A percentile compares a stretch with the other conserved stretches of the same genome.
Conservation (phyloP, 2,888 invertebrate genomes). For the Parnassius apollo region DNA sequence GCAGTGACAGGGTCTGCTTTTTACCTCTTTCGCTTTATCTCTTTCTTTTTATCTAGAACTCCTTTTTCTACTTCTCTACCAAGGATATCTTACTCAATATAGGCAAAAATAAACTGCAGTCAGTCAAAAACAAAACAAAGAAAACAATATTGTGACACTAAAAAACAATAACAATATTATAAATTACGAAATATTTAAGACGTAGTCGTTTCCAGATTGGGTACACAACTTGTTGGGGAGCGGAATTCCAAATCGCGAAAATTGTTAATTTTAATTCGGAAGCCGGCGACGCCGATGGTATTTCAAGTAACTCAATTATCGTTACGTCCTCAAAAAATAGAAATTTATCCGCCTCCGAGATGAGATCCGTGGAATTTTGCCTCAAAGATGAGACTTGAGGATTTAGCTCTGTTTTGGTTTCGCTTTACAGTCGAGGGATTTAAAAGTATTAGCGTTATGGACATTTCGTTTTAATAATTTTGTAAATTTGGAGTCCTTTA, state of each 20-base stretch:
- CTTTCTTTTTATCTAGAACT: too few species aligned
- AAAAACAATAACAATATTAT: too few species aligned
- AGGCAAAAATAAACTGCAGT: too few species aligned
- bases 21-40: too few species aligned
- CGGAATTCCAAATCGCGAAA: slow-evolving; percentile 49
- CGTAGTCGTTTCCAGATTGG: slow-evolving; percentile 32
- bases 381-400: slow-evolving; percentile 25
- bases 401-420: slow-evolving; percentile 21
- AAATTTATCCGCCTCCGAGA: slow-evolving; percentile 45
- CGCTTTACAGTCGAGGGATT: slow-evolving; percentile 7
- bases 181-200: background rate
- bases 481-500: background rate
- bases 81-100: too few species aligned
- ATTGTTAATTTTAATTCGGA: slow-evolving; percentile 65
- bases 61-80: too few species aligned
- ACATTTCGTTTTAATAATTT: background rate
- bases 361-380: slow-evolving; percentile 32
- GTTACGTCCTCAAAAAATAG: slow-evolving; percentile 54
- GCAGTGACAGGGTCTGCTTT: too few species aligned
- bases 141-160: too few species aligned
- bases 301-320: slow-evolving; percentile 64
- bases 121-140: too few species aligned
- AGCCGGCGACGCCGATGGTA: slow-evolving; percentile 33
- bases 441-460: background rate
- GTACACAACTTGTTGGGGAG: slow-evolving; percentile 30